Evolutionary conservation across 2,113 vertebrate genomes (phyloP).

Genomic region (Onychostruthus taczanowskii): DNA sequence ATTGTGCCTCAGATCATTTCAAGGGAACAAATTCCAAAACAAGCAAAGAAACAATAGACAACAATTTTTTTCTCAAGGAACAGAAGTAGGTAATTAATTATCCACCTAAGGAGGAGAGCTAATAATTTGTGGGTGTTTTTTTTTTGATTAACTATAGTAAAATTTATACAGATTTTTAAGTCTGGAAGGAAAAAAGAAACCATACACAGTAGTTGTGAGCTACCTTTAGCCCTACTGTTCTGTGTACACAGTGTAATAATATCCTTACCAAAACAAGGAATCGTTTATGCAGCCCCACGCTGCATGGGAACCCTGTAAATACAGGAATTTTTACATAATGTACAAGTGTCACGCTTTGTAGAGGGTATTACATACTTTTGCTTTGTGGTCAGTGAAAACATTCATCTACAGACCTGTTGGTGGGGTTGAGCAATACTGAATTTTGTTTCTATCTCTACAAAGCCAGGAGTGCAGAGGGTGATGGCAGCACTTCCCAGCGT

Average conservation of each 20-base stretch:
- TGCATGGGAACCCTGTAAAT: slow-evolving; percentile 33
- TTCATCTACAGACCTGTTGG: not conserved
- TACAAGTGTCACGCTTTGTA: not conserved
- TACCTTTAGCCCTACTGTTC: slow-evolving; percentile 7
- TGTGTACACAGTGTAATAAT: slow-evolving; percentile 13
- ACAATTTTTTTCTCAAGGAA: not conserved
- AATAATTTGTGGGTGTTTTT: not conserved
- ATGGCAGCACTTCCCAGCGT: not conserved
- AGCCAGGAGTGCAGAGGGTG: not conserved
- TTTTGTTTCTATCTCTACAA: not conserved
- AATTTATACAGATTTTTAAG: not conserved
- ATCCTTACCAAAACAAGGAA: slow-evolving; percentile 54
- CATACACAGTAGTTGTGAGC: slow-evolving; percentile 20
- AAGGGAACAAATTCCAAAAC: slow-evolving; percentile 41
- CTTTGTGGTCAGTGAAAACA: slow-evolving; percentile 23
- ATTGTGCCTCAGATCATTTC: slow-evolving; percentile 36
- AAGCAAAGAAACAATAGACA: slow-evolving; percentile 46
- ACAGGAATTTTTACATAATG: slow-evolving; percentile 28
- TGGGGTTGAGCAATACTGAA: not conserved
- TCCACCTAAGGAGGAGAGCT: not conserved
- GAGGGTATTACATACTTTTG: not conserved
- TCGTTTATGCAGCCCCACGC: not conserved
- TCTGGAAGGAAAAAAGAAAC: not conserved
- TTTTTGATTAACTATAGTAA: not conserved
- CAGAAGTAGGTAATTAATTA: not conserved